These are phyloP conservation scores for Brachyopa scutellaris DNA, from an alignment of 2,888 invertebrate species.

Conservation along the genomic window DNA sequence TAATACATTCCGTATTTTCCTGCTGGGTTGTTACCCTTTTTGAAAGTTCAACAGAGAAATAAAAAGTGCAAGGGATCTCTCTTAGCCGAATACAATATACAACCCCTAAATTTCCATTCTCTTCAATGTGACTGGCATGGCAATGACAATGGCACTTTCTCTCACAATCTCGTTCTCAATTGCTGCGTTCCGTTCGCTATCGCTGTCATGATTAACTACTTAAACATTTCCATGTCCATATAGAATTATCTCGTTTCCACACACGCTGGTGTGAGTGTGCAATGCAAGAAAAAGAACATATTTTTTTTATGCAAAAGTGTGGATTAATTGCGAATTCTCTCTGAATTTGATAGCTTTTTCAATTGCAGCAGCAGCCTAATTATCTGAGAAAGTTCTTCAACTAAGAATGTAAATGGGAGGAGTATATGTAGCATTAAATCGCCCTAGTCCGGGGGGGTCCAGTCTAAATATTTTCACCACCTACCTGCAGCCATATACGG, in stretches of 20 bases:
- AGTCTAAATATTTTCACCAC: conserved; percentile 20
- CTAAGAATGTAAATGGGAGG: not conserved
- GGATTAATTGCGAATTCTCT: conserved; percentile 23
- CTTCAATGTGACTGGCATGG: conserved; percentile 6
- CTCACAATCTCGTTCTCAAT: no score
- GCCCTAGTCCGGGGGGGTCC: conserved; percentile 18
- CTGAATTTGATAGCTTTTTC: not conserved
- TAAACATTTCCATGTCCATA: conserved; percentile 22
- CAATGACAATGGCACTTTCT: conserved; percentile 36
- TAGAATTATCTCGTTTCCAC: conserved; percentile 27
- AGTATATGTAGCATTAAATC: not conserved
- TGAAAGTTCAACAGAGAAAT: not conserved
- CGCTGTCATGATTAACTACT: conserved; percentile 32
- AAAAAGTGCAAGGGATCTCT: conserved; percentile 12
- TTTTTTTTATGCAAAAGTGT: conserved; percentile 40
- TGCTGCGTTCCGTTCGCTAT: conserved; percentile 6
- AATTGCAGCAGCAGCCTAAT: not conserved
- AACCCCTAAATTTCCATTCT: conserved; percentile 32
- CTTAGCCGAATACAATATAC: no score
- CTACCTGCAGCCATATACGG: not conserved
- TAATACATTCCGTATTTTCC: no score
- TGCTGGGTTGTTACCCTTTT: not conserved
- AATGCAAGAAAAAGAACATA: conserved; percentile 14
- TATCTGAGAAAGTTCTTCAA: not conserved
- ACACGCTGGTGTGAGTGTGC: conserved; percentile 9